A percentile compares a stretch with the other conserved stretches of the same genome.
Evolutionary conservation across 2,797 vertebrate species (phyloP).

Genomic region (Eulemur mongoz): DNA sequence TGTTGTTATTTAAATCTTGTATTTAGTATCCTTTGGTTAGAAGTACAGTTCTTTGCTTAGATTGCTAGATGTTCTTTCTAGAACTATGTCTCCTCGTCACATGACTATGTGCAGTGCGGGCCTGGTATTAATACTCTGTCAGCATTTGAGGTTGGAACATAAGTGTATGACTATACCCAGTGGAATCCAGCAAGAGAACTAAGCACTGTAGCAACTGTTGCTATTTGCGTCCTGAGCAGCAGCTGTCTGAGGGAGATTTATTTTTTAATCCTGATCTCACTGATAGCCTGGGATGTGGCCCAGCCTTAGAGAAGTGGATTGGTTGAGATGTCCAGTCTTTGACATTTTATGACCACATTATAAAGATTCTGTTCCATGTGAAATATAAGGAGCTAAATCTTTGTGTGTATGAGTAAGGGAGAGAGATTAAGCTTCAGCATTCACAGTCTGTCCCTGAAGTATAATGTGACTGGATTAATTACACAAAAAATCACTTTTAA

Average conservation of each 20-base stretch:
- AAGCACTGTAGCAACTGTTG: slow-evolving; percentile 83
- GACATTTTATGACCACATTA: slow-evolving; percentile 51
- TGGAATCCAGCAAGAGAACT: slow-evolving; percentile 58
- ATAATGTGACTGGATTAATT: not conserved
- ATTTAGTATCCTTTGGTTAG: not conserved
- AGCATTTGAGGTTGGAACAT: slow-evolving; percentile 79
- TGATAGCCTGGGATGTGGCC: slow-evolving; percentile 46
- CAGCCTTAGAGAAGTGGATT: slow-evolving; percentile 42
- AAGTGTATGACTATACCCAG: slow-evolving; percentile 76
- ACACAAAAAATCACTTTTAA: slow-evolving; percentile 52
- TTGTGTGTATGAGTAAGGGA: slow-evolving; percentile 27
- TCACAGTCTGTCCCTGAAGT: slow-evolving; percentile 40
- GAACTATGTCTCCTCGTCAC: slow-evolving; percentile 70
- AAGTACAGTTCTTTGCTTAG: slow-evolving; percentile 45
- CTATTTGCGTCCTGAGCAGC: slow-evolving; percentile 82
- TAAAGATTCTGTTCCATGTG: slow-evolving; percentile 24
- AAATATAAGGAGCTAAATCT: slow-evolving; percentile 1
- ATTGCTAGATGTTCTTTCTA: slow-evolving; percentile 74
- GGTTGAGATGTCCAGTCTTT: slow-evolving; percentile 58
- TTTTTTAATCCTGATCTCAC: slow-evolving; percentile 68
- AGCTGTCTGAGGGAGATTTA: slow-evolving; percentile 67
- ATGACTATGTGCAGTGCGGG: slow-evolving; percentile 69
- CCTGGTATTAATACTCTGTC: slow-evolving; percentile 74
- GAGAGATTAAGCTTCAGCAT: not conserved
- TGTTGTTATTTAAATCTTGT: not conserved